phyloP scores from a whole-genome alignment of 2,113 vertebrate genomes.

The Micronycteris hirsuta region DNA sequence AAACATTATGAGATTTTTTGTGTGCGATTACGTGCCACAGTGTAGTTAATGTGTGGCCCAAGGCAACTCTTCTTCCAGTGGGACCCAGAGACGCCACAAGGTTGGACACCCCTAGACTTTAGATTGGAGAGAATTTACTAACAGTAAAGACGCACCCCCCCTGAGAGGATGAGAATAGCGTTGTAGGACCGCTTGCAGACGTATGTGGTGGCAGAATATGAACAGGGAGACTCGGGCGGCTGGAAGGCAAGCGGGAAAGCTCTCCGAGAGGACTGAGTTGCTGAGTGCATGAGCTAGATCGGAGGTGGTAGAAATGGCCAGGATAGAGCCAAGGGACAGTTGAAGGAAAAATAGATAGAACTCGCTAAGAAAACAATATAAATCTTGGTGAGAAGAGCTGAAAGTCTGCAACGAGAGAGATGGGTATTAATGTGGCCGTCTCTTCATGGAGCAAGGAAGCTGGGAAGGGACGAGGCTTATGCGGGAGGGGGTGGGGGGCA shows the following conservation, averaged over 20 bases:
- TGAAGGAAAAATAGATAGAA: background rate
- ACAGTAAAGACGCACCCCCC: background rate
- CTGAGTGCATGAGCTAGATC: too few relatives aligned
- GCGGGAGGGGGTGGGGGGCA: too few relatives aligned
- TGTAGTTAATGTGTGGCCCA: too few relatives aligned
- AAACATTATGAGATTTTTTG: too few relatives aligned
- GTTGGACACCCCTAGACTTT: too few relatives aligned
- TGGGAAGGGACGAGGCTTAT: background rate
- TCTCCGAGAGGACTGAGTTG: background rate
- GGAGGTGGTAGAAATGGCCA: background rate
- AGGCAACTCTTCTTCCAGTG: too few relatives aligned
- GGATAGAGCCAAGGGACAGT: background rate
- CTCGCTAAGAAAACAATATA: background rate
- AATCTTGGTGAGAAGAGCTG: background rate
- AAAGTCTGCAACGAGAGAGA: background rate
- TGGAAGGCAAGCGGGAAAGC: background rate
- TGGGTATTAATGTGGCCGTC: background rate
- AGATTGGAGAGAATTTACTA: background rate
- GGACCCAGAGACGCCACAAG: too few relatives aligned
- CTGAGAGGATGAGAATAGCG: fast-evolving
- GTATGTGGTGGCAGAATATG: fast-evolving
- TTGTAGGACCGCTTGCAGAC: background rate
- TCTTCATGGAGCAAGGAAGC: background rate
- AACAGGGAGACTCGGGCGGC: background rate
- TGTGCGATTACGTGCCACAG: too few relatives aligned